phyloP scores from a whole-genome alignment of 1,140 invertebrate genomes.

The Anadara kagoshimensis region DNA sequence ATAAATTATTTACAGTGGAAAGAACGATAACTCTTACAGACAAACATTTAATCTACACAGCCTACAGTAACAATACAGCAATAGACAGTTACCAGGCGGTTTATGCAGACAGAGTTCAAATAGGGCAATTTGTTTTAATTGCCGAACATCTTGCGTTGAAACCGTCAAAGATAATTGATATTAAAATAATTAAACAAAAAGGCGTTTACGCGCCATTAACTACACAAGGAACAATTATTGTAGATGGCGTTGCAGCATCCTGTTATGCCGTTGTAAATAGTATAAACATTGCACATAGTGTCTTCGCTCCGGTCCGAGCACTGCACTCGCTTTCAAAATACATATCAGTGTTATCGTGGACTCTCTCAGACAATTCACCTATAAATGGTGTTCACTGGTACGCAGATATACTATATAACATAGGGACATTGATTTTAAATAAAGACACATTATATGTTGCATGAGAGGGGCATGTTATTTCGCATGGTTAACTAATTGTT shows the following conservation, averaged over 20 bases:
- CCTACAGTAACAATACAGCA: constrained; percentile 21
- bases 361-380: constrained; percentile 32
- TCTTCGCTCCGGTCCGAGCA: constrained; percentile 86
- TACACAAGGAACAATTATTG: constrained; percentile 87
- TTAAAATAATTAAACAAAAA: constrained; percentile 76
- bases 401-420: constrained; percentile 83
- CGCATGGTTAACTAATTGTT: no score
- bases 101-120: constrained; percentile 71
- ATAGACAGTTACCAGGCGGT: constrained; percentile 35
- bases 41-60: constrained; percentile 83
- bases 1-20: constrained; percentile 82
- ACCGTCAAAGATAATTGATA: constrained; percentile 79
- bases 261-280: constrained; percentile 94
- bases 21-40: constrained; percentile 88
- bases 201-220: constrained; percentile 96
- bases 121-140: constrained; percentile 68
- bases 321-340: constrained; percentile 58
- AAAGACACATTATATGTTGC: not conserved
- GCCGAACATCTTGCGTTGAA: constrained; percentile 22
- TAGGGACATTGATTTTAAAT: constrained; percentile 75
- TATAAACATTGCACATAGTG: constrained; percentile 88
- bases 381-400: constrained; percentile 88
- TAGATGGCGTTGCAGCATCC: constrained; percentile 92
- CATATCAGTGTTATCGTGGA: constrained; percentile 41
- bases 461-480: no score